These are phyloP conservation scores for Hyles lineata DNA, from an alignment of 2,888 invertebrate genomes.

Conservation along the genomic window DNA sequence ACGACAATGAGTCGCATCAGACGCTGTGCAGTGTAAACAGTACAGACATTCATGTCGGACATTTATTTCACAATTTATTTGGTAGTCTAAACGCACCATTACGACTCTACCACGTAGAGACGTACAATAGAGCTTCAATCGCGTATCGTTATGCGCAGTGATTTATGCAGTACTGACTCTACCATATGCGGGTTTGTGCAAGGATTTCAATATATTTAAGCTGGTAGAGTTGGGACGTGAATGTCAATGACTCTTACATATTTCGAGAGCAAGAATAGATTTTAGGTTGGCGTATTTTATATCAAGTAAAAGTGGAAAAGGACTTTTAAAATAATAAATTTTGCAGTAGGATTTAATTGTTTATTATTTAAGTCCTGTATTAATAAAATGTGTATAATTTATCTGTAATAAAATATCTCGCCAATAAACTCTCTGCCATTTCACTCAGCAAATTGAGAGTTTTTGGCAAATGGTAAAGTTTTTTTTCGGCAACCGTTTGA, in stretches of 20 bases:
- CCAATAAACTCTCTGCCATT: not conserved
- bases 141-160: conserved; percentile 6
- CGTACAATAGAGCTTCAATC: conserved; percentile 6
- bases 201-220: not conserved
- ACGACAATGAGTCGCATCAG: too few species aligned
- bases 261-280: not conserved
- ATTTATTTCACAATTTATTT: too few species aligned
- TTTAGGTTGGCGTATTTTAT: too few species aligned
- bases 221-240: not conserved
- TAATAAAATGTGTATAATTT: too few species aligned
- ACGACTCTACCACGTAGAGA: not conserved
- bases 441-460: not conserved
- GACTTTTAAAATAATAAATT: too few species aligned
- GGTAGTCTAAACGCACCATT: too few species aligned
- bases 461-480: conserved; percentile 27
- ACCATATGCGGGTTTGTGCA: not conserved
- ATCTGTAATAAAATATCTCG: too few species aligned
- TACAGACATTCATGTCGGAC: too few species aligned
- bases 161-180: not conserved
- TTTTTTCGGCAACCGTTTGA: conserved; percentile 31
- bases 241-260: not conserved
- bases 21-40: too few species aligned
- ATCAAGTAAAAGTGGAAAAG: too few species aligned
- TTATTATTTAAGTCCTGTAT: too few species aligned
- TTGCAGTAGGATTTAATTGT: too few species aligned